These are phyloP conservation scores for Coecobrya sp. DNA, from an alignment of 2,888 invertebrate genomes.

Conservation along the genomic window DNA sequence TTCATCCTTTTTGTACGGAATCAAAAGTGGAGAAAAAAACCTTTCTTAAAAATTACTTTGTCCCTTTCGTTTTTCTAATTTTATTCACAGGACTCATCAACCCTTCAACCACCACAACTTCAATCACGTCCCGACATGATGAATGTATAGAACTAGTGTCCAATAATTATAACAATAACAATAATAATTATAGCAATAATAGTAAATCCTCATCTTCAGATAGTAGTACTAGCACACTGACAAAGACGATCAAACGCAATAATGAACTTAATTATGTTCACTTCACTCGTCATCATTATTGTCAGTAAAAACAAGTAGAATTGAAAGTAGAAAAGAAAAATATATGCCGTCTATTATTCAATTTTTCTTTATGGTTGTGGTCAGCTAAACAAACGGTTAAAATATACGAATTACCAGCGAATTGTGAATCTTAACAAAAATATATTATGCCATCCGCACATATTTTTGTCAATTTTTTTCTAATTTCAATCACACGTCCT, in stretches of 20 bases:
- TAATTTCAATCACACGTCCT: too few species aligned
- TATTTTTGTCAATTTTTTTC: too few species aligned
- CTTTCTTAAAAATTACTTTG: constrained; percentile 44
- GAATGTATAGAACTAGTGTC: constrained; percentile 70
- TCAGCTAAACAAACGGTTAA: too few species aligned
- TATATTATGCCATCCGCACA: too few species aligned
- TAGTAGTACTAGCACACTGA: constrained; percentile 43
- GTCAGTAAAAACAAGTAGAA: not conserved
- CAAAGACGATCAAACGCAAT: constrained; percentile 52
- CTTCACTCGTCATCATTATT: constrained; percentile 19
- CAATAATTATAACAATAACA: constrained; percentile 60
- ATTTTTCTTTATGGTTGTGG: too few species aligned
- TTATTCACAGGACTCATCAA: constrained; percentile 75
- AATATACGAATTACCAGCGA: too few species aligned
- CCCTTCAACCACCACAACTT: constrained; percentile 78
- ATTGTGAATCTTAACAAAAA: too few species aligned
- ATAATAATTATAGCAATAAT: not conserved
- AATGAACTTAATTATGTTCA: constrained; percentile 66
- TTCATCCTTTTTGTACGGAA: not conserved
- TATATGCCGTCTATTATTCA: not conserved
- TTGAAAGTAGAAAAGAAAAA: not conserved
- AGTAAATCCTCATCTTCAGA: not conserved
- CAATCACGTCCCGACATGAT: constrained; percentile 75
- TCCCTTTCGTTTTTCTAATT: constrained; percentile 43
- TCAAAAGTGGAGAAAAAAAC: not conserved